These are phyloP conservation scores for Xenopus borealis DNA, from an alignment of 2,113 vertebrate species.

Conservation along the genomic window DNA sequence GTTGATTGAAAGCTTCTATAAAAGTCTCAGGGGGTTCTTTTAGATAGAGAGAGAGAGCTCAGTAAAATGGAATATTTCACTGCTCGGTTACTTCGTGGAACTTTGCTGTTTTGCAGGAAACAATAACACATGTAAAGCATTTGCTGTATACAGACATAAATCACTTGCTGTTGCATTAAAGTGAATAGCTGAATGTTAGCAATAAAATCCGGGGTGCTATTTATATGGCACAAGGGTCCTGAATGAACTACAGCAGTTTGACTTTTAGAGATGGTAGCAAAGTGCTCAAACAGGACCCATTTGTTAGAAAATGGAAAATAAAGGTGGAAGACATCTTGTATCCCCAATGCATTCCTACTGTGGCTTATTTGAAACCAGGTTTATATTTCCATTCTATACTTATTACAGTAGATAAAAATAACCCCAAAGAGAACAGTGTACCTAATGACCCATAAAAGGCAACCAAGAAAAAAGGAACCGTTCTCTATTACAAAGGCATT, in stretches of 20 bases:
- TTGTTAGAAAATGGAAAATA: not conserved
- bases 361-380: not conserved
- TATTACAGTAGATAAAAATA: not conserved
- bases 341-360: not conserved
- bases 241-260: constrained; percentile 18
- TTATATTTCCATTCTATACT: not conserved
- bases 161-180: constrained; percentile 11
- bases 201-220: constrained; percentile 14
- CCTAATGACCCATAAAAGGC: not conserved
- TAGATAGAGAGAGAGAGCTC: too few species aligned
- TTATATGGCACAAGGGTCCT: constrained; percentile 19
- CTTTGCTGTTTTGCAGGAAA: not conserved
- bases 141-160: constrained; percentile 15
- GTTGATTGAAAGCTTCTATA: too few species aligned
- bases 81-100: too few species aligned
- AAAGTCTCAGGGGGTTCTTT: too few species aligned
- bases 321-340: constrained; percentile 4
- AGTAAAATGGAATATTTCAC: too few species aligned
- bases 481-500: not conserved
- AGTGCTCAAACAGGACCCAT: constrained; percentile 15
- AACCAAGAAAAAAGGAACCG: not conserved
- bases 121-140: constrained; percentile 7
- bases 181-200: constrained; percentile 4
- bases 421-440: not conserved
- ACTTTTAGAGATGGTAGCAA: constrained; percentile 11